Base-by-base conservation (phyloP, 2,113 vertebrate species). In the Loxodonta africana region DNA sequence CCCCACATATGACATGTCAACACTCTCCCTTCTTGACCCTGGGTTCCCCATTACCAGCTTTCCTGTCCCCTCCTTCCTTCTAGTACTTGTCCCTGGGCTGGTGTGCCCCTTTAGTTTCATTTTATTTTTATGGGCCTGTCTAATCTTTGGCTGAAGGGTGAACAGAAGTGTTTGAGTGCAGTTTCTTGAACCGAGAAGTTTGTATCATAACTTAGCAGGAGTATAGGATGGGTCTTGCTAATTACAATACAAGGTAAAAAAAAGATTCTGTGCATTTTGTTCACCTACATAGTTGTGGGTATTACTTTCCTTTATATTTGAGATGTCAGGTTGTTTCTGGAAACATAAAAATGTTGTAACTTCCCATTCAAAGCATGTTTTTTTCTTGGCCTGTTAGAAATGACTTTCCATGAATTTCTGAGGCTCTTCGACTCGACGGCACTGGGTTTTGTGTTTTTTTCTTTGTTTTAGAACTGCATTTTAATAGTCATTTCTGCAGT, bases 361-460 rank as follows among this genome's bases (percentile, higher is more conserved):
- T 60, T 93, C 81, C 73, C 83, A 90, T 95, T 98, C 88, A 97
- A 96, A 96, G 96, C 20, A 63, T 90, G 88, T 97, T 98, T 94
- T 96, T 97, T 95, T 90, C 94, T 90, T 95, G 96, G 95, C 92
- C 93, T 93, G 93, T 97, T 97, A 98, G 60, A 95, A 94, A 97
- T 67, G 73, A 84, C 94, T 97, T 98, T 97, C 83, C 69, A 60
- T 97, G 85, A 98, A 98, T 95, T 94, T 74, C 94, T 60, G 74
- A 87, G 74, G 93, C 86, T 71, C 41, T 91, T 37, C 37, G 37
- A 37, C 37, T 37, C 37, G 37, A 37, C 37, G 37, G 37, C 37
- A 37, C 37, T 37, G 37, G 37, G 37, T 37, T 37, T 37, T 37
- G 37, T 37, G 37, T 37, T 37, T 37, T 37, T 37, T 88, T 98